Conservation (phyloP, 2,888 invertebrate species). For the Clistopyga incitator region DNA sequence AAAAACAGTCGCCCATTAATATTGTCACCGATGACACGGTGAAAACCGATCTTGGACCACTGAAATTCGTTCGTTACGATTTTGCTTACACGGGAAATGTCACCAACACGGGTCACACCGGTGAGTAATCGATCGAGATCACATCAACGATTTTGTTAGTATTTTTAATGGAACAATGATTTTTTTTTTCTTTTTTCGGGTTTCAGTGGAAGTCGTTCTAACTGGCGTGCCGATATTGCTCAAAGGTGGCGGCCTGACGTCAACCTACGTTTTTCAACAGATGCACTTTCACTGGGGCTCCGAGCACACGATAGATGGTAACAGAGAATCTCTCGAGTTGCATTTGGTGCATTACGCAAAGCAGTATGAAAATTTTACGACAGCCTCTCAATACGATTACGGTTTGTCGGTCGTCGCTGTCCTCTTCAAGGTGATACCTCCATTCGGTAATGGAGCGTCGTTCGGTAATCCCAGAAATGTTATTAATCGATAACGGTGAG, state of each 20-base stretch:
- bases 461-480: neutral
- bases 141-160: neutral
- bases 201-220: conserved; percentile 74
- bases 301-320: conserved; percentile 91
- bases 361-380: conserved; percentile 84
- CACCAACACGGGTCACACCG: conserved; percentile 89
- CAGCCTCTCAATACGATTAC: conserved; percentile 85
- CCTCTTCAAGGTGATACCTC: conserved; percentile 86
- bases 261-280: conserved; percentile 88
- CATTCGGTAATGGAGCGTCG: neutral
- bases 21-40: conserved; percentile 86
- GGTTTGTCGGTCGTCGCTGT: conserved; percentile 89
- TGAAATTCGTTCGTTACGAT: conserved; percentile 87
- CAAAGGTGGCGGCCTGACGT: conserved; percentile 87
- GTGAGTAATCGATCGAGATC: conserved; percentile 83
- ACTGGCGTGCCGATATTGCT: conserved; percentile 75
- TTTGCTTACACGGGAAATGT: conserved; percentile 85
- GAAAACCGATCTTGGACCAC: conserved; percentile 83
- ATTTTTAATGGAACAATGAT: neutral
- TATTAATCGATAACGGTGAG: neutral
- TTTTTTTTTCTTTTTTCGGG: neutral
- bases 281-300: conserved; percentile 95
- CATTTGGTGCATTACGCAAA: conserved; percentile 89
- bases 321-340: conserved; percentile 87
- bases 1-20: conserved; percentile 91